These are phyloP conservation scores for Mercenaria mercenaria DNA, from an alignment of 1,140 invertebrate genomes.

Conservation along the genomic window DNA sequence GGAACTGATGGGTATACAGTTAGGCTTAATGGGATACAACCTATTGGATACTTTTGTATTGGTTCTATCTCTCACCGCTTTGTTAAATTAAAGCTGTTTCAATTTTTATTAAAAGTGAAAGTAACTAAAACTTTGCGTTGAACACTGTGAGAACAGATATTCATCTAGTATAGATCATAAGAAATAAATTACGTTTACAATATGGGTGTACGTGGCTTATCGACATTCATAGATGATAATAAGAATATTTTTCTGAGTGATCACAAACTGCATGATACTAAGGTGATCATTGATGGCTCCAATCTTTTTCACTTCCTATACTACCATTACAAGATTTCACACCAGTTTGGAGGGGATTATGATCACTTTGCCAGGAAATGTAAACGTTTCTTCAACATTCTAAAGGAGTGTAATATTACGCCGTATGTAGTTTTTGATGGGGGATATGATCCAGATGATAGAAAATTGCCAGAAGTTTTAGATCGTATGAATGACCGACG, in stretches of 20 bases:
- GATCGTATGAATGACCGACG: conserved; percentile 90
- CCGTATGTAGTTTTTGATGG: conserved; percentile 95
- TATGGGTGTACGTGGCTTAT: conserved; percentile 88
- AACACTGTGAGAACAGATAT: too few species aligned
- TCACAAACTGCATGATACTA: conserved; percentile 90
- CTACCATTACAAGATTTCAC: conserved; percentile 88
- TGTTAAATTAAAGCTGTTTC: too few species aligned
- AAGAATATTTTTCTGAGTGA: conserved; percentile 89
- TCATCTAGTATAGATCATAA: too few species aligned
- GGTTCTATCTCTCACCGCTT: too few species aligned
- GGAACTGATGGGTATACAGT: too few species aligned
- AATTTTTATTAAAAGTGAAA: too few species aligned
- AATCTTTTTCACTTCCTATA: conserved; percentile 92
- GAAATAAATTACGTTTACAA: too few species aligned
- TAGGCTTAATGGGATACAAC: too few species aligned
- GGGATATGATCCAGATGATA: conserved; percentile 89
- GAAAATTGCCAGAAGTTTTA: conserved; percentile 91
- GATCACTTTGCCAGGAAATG: conserved; percentile 90
- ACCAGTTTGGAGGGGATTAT: conserved; percentile 95
- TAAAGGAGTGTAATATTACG: conserved; percentile 91
- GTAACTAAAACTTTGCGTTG: too few species aligned
- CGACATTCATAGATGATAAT: conserved; percentile 90
- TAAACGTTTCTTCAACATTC: conserved; percentile 90
- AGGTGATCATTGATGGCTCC: conserved; percentile 94
- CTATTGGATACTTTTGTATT: too few species aligned